phyloP scores from a whole-genome alignment of 2,888 invertebrate genomes.

The Anoncus sp. region DNA sequence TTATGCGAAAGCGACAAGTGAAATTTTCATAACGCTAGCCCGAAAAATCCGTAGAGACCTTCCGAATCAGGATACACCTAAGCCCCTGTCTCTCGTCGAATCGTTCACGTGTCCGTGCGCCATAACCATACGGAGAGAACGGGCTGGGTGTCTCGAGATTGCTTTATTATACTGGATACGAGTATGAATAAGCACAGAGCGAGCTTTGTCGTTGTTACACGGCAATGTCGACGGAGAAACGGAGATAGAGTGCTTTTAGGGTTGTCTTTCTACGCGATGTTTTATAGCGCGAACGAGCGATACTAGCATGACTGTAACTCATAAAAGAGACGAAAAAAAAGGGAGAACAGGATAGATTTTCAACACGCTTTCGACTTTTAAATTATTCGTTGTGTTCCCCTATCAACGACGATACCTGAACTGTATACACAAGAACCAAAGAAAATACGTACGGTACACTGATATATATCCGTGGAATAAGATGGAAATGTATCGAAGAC shows the following conservation, averaged over 20 bases:
- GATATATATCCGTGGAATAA: conserved; percentile 7
- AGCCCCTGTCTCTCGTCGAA: conserved; percentile 21
- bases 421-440: neutral
- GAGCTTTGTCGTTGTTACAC: conserved; percentile 8
- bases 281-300: conserved; percentile 49
- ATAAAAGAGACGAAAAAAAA: conserved; percentile 48
- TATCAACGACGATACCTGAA: conserved; percentile 31
- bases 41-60: conserved; percentile 13
- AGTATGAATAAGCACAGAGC: conserved; percentile 39
- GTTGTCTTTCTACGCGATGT: conserved; percentile 47
- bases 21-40: conserved; percentile 37
- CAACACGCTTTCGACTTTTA: conserved; percentile 51
- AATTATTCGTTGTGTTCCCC: conserved; percentile 45
- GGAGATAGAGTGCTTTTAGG: conserved; percentile 20
- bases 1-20: conserved; percentile 11
- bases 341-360: conserved; percentile 40
- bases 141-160: conserved; percentile 55
- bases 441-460: conserved; percentile 14
- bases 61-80: neutral
- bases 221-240: neutral
- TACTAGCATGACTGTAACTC: conserved; percentile 52
- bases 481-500: conserved; percentile 1
- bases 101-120: conserved; percentile 54
- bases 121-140: conserved; percentile 45
- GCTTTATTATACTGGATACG: conserved; percentile 58